These are phyloP conservation scores for Caretta caretta DNA, from an alignment of 2,113 vertebrate species.

Conservation along the genomic window DNA sequence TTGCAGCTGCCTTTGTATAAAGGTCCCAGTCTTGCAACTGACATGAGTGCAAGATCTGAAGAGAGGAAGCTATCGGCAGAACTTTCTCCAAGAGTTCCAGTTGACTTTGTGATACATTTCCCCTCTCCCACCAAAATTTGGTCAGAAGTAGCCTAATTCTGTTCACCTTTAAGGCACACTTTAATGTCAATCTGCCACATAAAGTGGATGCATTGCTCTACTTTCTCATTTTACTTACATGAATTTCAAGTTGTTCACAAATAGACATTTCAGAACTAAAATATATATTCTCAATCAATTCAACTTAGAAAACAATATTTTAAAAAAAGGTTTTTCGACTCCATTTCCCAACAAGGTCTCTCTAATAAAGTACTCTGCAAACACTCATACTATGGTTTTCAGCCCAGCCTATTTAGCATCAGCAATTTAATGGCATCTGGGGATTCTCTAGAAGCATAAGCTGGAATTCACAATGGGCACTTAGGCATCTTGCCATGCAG, in stretches of 20 bases:
- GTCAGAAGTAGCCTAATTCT: slow-evolving; percentile 12
- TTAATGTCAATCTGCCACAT: neutral
- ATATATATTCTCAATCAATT: neutral
- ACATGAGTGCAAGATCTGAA: neutral
- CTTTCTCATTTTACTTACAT: neutral
- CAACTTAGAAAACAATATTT: neutral
- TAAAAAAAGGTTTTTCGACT: neutral
- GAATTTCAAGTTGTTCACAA: neutral
- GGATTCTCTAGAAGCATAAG: neutral
- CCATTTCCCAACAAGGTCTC: neutral
- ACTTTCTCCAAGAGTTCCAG: neutral
- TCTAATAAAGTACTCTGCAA: neutral
- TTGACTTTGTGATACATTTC: slow-evolving; percentile 25
- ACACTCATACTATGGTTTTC: neutral
- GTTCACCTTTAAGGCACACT: slow-evolving; percentile 29
- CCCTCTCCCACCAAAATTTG: slow-evolving; percentile 3
- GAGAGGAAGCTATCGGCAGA: neutral
- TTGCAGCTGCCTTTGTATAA: neutral
- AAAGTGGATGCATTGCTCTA: neutral
- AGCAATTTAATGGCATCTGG: neutral
- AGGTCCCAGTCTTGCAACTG: neutral
- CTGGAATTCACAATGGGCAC: neutral
- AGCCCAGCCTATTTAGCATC: neutral
- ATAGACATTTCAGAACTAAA: neutral
- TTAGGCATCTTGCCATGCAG: too few relatives aligned